These are phyloP conservation scores for Neofelis nebulosa DNA, from an alignment of 2,113 vertebrate genomes.

Conservation along the genomic window DNA sequence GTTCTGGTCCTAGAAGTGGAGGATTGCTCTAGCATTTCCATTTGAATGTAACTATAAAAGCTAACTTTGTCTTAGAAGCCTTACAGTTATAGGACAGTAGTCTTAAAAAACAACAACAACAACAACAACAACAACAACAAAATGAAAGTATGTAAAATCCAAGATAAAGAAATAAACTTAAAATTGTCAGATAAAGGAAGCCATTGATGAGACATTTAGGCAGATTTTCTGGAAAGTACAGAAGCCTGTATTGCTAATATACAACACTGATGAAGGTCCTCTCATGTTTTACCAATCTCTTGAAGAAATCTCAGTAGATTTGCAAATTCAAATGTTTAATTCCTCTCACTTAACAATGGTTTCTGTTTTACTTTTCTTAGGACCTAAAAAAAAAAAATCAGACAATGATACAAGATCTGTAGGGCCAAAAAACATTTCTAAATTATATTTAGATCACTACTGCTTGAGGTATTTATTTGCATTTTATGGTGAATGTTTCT, in stretches of 20 bases:
- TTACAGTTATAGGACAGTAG: not conserved
- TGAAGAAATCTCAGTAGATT: not conserved
- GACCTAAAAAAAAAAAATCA: not conserved
- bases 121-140: not conserved
- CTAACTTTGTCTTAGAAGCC: not conserved
- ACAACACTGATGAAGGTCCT: not conserved
- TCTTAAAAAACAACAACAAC: not conserved
- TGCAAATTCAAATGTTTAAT: not conserved
- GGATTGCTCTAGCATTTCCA: not conserved
- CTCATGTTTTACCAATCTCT: not conserved
- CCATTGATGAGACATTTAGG: not conserved
- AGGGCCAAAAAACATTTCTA: not conserved
- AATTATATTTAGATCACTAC: not conserved
- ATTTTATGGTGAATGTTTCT: slow-evolving; percentile 37
- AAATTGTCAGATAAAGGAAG: not conserved
- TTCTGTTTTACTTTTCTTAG: not conserved
- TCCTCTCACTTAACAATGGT: not conserved
- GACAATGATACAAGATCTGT: not conserved
- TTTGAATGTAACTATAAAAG: not conserved
- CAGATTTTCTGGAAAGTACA: not conserved
- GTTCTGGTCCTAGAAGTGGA: not conserved
- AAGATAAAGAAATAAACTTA: not conserved
- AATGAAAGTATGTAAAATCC: not conserved
- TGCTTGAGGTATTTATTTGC: not conserved
- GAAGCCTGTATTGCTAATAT: not conserved